A percentile compares a stretch with the other conserved stretches of the same genome.
Evolutionary conservation across 2,888 invertebrate species (phyloP).

Genomic region (Pheosia gnoma): DNA sequence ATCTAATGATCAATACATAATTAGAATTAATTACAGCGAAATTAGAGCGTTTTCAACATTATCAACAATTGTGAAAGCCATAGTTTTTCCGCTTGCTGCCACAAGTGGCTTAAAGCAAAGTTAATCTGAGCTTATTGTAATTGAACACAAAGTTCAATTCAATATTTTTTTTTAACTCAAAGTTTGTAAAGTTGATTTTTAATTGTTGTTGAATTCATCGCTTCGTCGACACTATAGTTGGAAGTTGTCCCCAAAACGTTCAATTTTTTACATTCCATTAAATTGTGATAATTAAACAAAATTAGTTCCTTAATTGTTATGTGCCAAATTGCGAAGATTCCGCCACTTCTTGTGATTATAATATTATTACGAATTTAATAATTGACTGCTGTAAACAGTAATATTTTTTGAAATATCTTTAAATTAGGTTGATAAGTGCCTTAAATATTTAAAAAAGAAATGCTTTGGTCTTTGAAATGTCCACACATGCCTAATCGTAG

Average conservation of each 20-base stretch:
- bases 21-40: too few species aligned
- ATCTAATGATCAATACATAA: too few species aligned
- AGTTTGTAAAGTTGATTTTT: too few species aligned
- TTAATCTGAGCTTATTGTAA: too few species aligned
- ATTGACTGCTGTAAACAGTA: slow-evolving; percentile 47
- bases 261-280: slow-evolving; percentile 30
- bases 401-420: slow-evolving; percentile 33
- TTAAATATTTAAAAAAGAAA: slow-evolving; percentile 13
- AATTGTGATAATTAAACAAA: slow-evolving; percentile 34
- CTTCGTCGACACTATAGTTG: neutral
- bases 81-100: too few species aligned
- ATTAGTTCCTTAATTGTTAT: slow-evolving; percentile 34
- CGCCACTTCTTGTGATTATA: slow-evolving; percentile 29
- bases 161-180: too few species aligned
- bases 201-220: too few species aligned
- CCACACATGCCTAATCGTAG: too few species aligned
- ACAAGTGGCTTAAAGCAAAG: too few species aligned
- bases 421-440: slow-evolving; percentile 29
- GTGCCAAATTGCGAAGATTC: slow-evolving; percentile 44
- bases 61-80: too few species aligned
- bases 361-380: slow-evolving; percentile 13
- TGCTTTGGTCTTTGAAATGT: neutral
- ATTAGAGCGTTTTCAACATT: too few species aligned
- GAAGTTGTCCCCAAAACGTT: neutral
- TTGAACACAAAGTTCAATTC: too few species aligned